Evolutionary conservation across 1,140 invertebrate species (phyloP), one percentile per base, ranked within the genome.

Genomic region (Gerris buenoi): DNA sequence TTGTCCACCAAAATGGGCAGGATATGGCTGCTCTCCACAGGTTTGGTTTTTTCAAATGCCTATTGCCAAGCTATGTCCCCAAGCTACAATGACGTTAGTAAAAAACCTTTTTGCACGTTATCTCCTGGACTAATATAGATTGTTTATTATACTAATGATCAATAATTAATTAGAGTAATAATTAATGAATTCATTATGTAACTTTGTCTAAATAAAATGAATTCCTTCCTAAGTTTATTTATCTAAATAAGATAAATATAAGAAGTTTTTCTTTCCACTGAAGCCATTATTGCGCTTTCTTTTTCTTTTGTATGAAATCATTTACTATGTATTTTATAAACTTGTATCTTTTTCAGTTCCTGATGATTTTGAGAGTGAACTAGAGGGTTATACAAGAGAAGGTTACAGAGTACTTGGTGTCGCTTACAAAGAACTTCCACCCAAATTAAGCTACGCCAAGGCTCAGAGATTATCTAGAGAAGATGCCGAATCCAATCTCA

Each of bases 341-440:
- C n/a, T 56, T 60, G 5, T 15, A 3, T 60, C 23, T 73, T 74
- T 82, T 67, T 68, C 78, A 72, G 77, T 88, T 27, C 87, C 87
- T 25, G 72, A 78, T 2, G 83, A 93, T 76, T 94, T 94, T 73
- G 81, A 82, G 65, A 77, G 80, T 1, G 78, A 87, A 18, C 79
- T 97, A 1, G 83, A 88, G 68, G 82, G 84, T 27, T 95, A 94
- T 75, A 93, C 93, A 0, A 85, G 89, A 0, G 86, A 91, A 73
- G 93, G 93, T 2, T 94, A 88, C 75, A 81, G 93, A 65, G 93
- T 97, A 0, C 88, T 97, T 66, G 93, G 90, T 0, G 72, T 95
- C 1, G 91, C 89, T 0, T 86, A 87, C 73, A 86, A 86, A 73
- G 78, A 81, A 27, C 76, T 91, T 5, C 79, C 84, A 22, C 72